phyloP scores from a whole-genome alignment of 2,797 vertebrate genomes.

The Clarias pachynema region DNA sequence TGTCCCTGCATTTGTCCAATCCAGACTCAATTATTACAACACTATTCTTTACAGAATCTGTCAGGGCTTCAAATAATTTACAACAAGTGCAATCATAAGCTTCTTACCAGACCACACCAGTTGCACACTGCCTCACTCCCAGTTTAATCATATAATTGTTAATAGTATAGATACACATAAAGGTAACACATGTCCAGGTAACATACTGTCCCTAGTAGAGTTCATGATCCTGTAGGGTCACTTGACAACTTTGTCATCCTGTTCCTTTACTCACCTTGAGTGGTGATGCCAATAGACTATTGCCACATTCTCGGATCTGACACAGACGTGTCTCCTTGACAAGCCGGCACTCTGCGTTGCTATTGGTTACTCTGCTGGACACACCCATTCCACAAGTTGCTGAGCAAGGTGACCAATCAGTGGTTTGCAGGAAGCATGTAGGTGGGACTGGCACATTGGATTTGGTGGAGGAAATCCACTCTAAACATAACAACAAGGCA shows the following conservation, averaged over 20 bases:
- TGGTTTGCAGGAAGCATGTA: slow-evolving; percentile 63
- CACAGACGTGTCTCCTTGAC: slow-evolving; percentile 63
- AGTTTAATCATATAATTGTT: too few relatives aligned
- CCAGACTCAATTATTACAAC: neutral
- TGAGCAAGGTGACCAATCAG: slow-evolving; percentile 65
- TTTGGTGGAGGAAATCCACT: slow-evolving; percentile 54
- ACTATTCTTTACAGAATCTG: neutral
- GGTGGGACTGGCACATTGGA: slow-evolving; percentile 37
- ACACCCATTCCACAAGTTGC: slow-evolving; percentile 64
- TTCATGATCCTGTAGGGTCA: neutral
- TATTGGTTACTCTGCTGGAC: slow-evolving; percentile 67
- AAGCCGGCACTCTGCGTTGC: slow-evolving; percentile 60
- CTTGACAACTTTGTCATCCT: neutral
- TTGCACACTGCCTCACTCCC: neutral
- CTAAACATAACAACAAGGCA: slow-evolving; percentile 39
- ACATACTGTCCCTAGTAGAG: neutral
- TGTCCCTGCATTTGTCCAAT: neutral
- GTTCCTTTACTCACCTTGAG: slow-evolving; percentile 50
- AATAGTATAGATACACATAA: too few relatives aligned
- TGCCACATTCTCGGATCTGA: slow-evolving; percentile 59
- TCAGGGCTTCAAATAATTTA: too few relatives aligned
- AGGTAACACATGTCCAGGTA: too few relatives aligned
- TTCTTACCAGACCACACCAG: neutral
- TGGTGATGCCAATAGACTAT: slow-evolving; percentile 15
- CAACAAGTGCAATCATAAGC: neutral